Evolutionary conservation across 2,888 invertebrate species (phyloP).

Genomic region (Parelbella ahira): DNA sequence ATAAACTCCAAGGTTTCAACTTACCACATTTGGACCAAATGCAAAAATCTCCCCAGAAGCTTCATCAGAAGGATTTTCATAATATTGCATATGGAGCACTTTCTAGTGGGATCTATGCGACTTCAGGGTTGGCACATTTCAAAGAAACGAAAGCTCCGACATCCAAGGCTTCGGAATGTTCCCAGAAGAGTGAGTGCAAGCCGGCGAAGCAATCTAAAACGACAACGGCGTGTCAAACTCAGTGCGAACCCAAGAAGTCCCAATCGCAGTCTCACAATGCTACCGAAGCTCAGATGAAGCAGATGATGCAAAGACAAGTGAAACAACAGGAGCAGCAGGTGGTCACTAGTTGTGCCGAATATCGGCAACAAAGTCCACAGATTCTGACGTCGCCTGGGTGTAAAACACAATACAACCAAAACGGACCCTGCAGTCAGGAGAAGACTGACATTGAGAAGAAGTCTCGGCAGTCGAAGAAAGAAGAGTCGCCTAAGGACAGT

Average conservation of each 20-base stretch:
- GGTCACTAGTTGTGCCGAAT: conserved; percentile 61
- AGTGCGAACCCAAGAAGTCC: conserved; percentile 65
- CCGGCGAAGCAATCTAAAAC: conserved; percentile 68
- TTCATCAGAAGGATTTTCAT: conserved; percentile 76
- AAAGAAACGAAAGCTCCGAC: conserved; percentile 65
- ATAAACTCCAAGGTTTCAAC: conserved; percentile 81
- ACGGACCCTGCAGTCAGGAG: conserved; percentile 61
- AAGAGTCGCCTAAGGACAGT: conserved; percentile 60
- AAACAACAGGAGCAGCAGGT: conserved; percentile 56
- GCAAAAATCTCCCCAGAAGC: conserved; percentile 82
- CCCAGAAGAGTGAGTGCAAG: conserved; percentile 67
- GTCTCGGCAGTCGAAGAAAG: conserved; percentile 63
- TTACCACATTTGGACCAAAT: conserved; percentile 80
- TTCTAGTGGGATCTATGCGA: conserved; percentile 62
- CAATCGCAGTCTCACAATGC: conserved; percentile 35
- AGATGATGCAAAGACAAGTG: conserved; percentile 65
- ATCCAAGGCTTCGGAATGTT: conserved; percentile 60
- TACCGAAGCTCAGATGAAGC: conserved; percentile 63
- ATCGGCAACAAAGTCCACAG: conserved; percentile 63
- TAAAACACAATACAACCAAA: conserved; percentile 57
- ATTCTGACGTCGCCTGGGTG: conserved; percentile 60
- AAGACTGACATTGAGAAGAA: conserved; percentile 72
- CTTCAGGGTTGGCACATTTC: conserved; percentile 63
- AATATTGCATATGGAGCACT: conserved; percentile 70
- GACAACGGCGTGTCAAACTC: conserved; percentile 69